A percentile compares a stretch with the other conserved stretches of the same genome.
Conservation (phyloP, 2,888 invertebrate genomes). For the Torymus aiolomorphi region DNA sequence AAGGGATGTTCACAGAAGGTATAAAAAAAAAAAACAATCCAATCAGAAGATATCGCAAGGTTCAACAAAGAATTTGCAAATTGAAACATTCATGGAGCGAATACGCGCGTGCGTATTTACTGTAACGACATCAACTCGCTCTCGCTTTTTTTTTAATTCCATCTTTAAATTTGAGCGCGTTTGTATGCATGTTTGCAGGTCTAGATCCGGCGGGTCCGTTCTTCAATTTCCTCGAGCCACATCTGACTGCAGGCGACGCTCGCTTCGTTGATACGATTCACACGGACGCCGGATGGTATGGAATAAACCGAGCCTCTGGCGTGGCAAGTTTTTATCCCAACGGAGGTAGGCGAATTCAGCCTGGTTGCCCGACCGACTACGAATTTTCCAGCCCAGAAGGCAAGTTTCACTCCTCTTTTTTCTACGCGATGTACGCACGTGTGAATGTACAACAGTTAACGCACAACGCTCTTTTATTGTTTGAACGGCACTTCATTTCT, state of each 20-base stretch:
- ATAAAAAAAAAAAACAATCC: too few relatives aligned
- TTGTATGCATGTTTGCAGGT: slow-evolving; percentile 62
- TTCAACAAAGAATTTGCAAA: too few relatives aligned
- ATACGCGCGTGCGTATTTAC: too few relatives aligned
- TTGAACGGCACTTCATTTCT: too few relatives aligned
- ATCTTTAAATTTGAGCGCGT: slow-evolving; percentile 42
- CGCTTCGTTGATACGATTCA: slow-evolving; percentile 77
- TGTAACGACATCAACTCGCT: too few relatives aligned
- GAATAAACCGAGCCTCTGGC: slow-evolving; percentile 69
- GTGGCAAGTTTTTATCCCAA: slow-evolving; percentile 78
- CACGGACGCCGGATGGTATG: slow-evolving; percentile 76
- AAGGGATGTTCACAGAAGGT: too few relatives aligned
- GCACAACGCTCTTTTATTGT: too few relatives aligned
- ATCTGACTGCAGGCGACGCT: slow-evolving; percentile 72
- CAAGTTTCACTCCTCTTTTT: slow-evolving; percentile 27
- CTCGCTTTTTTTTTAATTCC: background rate
- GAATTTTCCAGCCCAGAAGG: slow-evolving; percentile 44
- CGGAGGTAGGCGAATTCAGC: slow-evolving; percentile 76
- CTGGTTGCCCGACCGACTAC: slow-evolving; percentile 73
- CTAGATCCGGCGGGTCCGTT: slow-evolving; percentile 77
- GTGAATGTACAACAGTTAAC: too few relatives aligned
- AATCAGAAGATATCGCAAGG: too few relatives aligned
- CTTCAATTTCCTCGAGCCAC: slow-evolving; percentile 72
- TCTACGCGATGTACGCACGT: too few relatives aligned
- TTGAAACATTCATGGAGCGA: too few relatives aligned